Percentiles rank a stretch among this genome's conserved stretches.
Conservation (phyloP, 2,888 invertebrate genomes). For the Malachius bipustulatus region DNA sequence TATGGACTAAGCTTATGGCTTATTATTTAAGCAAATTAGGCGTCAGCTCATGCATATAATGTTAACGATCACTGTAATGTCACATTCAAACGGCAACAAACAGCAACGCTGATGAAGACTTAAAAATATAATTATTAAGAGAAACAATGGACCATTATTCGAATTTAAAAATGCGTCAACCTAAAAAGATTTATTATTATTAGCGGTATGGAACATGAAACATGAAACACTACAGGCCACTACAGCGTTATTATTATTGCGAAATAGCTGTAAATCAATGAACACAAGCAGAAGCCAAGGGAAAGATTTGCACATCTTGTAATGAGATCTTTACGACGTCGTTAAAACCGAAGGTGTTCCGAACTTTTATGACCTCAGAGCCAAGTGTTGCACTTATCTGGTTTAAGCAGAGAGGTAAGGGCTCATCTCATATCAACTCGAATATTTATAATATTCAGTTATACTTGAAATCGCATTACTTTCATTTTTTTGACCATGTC, state of each 20-base stretch:
- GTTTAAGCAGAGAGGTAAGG: too few species aligned
- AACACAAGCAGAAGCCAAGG: slow-evolving; percentile 25
- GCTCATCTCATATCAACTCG: too few species aligned
- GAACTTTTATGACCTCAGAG: slow-evolving; percentile 11
- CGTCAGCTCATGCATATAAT: background rate
- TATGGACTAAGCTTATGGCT: background rate
- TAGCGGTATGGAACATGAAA: too few species aligned
- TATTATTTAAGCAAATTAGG: background rate
- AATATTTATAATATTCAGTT: too few species aligned
- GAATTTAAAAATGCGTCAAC: too few species aligned
- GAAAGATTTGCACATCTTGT: slow-evolving; percentile 28
- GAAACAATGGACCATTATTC: slow-evolving; percentile 1
- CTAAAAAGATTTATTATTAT: too few species aligned
- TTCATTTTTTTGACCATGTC: too few species aligned
- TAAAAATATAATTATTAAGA: background rate
- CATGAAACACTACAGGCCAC: too few species aligned
- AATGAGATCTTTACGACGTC: slow-evolving; percentile 28
- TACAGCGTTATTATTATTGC: too few species aligned
- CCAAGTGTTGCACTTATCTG: background rate
- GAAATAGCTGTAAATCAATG: slow-evolving; percentile 23
- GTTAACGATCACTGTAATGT: slow-evolving; percentile 1
- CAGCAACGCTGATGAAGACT: too few species aligned
- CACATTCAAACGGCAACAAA: slow-evolving; percentile 1
- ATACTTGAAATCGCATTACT: too few species aligned
- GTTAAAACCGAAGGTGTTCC: slow-evolving; percentile 28